These are phyloP conservation scores for Conistra vaccinii DNA, from an alignment of 2,888 invertebrate species.

Conservation along the genomic window DNA sequence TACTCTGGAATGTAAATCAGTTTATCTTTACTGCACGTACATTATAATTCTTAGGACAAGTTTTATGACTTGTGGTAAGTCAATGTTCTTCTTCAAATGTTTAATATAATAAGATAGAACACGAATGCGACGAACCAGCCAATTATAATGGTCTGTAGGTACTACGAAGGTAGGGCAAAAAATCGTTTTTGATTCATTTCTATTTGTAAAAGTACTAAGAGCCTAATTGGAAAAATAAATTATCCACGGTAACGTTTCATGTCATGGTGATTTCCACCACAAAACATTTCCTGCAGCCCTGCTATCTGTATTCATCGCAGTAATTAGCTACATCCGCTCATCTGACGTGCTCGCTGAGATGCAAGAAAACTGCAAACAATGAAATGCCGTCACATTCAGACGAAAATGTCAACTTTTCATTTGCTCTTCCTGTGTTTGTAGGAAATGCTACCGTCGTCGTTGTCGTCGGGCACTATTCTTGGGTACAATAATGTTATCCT, in stretches of 20 bases:
- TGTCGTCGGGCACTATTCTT: background rate
- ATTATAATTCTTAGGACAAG: background rate
- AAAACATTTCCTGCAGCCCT: background rate
- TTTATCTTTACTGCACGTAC: slow-evolving; percentile 12
- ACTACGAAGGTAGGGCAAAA: background rate
- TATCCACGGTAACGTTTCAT: background rate
- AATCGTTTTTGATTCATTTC: background rate
- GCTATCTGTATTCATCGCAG: slow-evolving; percentile 11
- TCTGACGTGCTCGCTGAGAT: background rate
- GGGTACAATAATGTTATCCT: no score
- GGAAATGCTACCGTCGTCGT: no score
- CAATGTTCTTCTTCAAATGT: background rate
- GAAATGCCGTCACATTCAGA: background rate
- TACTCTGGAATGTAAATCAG: slow-evolving; percentile 13
- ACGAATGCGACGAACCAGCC: background rate
- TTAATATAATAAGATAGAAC: background rate
- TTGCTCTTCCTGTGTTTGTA: background rate
- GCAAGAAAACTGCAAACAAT: slow-evolving; percentile 1
- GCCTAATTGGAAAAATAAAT: background rate
- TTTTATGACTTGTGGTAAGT: background rate
- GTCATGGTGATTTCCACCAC: background rate
- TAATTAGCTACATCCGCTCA: slow-evolving; percentile 27
- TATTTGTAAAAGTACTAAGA: background rate
- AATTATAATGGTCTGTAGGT: no score
- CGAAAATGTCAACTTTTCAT: background rate